Evolutionary conservation across 2,888 invertebrate genomes (phyloP).

Genomic region (Xiphydria camelus): DNA sequence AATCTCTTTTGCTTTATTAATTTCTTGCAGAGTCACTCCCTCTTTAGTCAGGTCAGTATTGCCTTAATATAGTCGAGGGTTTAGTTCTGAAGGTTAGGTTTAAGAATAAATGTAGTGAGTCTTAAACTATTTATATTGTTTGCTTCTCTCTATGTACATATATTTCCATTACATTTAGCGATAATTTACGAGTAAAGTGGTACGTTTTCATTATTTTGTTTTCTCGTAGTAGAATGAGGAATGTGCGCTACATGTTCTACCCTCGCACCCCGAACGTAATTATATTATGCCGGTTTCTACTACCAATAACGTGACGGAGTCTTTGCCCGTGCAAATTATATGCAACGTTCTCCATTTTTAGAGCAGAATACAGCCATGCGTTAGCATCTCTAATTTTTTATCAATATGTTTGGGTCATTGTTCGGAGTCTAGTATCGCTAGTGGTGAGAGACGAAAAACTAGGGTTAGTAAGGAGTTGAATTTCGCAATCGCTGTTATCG

Average conservation of each 20-base stretch:
- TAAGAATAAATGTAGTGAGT: too few relatives aligned
- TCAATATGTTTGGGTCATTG: constrained; percentile 5
- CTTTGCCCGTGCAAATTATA: too few relatives aligned
- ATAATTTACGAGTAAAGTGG: too few relatives aligned
- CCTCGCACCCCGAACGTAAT: constrained; percentile 5
- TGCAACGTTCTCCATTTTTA: not conserved
- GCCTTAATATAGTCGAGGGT: constrained; percentile 1
- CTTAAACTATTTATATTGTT: too few relatives aligned
- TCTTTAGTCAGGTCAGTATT: constrained; percentile 8
- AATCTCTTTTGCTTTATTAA: constrained; percentile 12
- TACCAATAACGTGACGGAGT: constrained; percentile 5
- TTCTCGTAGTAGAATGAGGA: too few relatives aligned
- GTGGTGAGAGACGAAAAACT: constrained; percentile 3
- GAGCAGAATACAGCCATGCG: constrained; percentile 9
- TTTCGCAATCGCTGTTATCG: constrained; percentile 7
- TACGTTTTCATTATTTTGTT: too few relatives aligned
- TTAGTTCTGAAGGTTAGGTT: not conserved
- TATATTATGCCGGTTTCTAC: constrained; percentile 8
- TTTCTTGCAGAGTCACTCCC: constrained; percentile 6
- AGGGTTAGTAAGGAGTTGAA: constrained; percentile 7
- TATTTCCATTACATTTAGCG: too few relatives aligned
- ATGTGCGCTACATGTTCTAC: too few relatives aligned
- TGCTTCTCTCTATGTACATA: too few relatives aligned
- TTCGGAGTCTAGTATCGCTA: constrained; percentile 7
- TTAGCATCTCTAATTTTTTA: constrained; percentile 1